Evolutionary conservation across 1,140 invertebrate genomes (phyloP).

Genomic region (Lasioglossum albipes): DNA sequence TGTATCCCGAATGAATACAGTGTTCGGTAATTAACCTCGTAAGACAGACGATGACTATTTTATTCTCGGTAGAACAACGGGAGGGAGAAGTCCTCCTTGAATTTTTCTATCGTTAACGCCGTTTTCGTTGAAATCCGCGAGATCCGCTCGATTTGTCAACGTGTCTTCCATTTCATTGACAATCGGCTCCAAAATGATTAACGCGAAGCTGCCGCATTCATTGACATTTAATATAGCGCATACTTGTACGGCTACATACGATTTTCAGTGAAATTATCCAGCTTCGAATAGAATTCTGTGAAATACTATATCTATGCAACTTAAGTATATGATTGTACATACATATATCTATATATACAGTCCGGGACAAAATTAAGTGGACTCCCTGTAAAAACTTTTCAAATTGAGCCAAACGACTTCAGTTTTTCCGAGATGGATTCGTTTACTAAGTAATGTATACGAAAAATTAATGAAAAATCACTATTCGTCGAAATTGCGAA

Average conservation of each 20-base stretch:
- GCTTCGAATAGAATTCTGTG: neutral
- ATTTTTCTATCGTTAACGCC: conserved; percentile 1
- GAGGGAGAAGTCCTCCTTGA: conserved; percentile 44
- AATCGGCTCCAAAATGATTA: neutral
- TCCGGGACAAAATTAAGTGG: too few relatives aligned
- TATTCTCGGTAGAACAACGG: conserved; percentile 22
- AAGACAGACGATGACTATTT: conserved; percentile 43
- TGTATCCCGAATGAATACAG: neutral
- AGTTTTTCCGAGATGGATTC: too few relatives aligned
- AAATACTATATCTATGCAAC: neutral
- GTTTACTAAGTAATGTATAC: too few relatives aligned
- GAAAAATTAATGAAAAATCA: too few relatives aligned
- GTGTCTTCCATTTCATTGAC: neutral
- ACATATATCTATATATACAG: neutral
- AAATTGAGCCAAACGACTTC: too few relatives aligned
- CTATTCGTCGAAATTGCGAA: too few relatives aligned
- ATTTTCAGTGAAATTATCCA: neutral
- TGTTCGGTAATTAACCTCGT: conserved; percentile 66
- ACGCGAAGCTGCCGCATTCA: neutral
- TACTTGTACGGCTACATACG: neutral
- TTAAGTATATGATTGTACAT: neutral
- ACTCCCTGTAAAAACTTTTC: too few relatives aligned
- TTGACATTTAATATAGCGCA: conserved; percentile 1
- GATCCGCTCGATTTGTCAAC: neutral
- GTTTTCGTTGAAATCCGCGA: neutral